phyloP scores from a whole-genome alignment of 2,888 invertebrate species.

The Idaea straminata region DNA sequence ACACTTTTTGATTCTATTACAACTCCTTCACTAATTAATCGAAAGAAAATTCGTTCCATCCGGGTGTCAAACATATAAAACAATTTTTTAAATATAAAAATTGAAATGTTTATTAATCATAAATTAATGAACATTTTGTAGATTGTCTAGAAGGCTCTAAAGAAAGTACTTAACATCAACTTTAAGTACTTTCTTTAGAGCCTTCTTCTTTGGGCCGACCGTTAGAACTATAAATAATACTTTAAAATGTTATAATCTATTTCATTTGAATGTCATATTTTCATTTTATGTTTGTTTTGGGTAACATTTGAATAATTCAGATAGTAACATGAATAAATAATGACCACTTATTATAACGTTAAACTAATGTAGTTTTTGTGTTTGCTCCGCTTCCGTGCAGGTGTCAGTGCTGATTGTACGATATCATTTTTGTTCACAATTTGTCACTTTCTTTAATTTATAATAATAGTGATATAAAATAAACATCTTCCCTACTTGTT shows the following conservation, averaged over 20 bases:
- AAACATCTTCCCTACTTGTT: not conserved
- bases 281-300: constrained; percentile 21
- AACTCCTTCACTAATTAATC: no score
- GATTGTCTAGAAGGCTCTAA: no score
- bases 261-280: constrained; percentile 3
- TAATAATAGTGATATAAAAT: constrained; percentile 23
- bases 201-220: not conserved
- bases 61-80: no score
- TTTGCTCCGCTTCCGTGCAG: constrained; percentile 71
- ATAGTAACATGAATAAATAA: constrained; percentile 46
- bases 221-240: not conserved
- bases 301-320: constrained; percentile 26
- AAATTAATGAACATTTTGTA: no score
- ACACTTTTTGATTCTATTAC: no score
- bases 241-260: not conserved
- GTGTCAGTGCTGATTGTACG: constrained; percentile 64
- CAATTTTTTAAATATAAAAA: no score
- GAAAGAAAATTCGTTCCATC: no score
- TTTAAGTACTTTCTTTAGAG: no score
- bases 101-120: no score
- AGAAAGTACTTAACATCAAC: no score
- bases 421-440: constrained; percentile 48
- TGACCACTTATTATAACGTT: constrained; percentile 41
- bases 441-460: constrained; percentile 56
- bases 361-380: constrained; percentile 76